Base-by-base conservation (phyloP, 2,113 vertebrate species). In the Phrynocephalus versicolor region DNA sequence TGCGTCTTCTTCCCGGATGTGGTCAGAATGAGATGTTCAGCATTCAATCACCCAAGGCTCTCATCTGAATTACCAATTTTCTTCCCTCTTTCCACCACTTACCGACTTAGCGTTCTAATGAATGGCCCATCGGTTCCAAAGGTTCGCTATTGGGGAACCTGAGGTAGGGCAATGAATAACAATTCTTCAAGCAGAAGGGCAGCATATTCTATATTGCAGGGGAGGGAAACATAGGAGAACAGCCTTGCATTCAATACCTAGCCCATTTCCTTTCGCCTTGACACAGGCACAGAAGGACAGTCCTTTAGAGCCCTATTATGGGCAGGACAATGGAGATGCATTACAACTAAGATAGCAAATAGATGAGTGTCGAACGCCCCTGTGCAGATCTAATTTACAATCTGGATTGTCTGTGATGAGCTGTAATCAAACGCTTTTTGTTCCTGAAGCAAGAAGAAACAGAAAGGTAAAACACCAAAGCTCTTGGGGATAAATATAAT, bases 381-480 rank as follows among this genome's bases (percentile, higher is more conserved):
- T 18, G 7, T n/a, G 7, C 6, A 81, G 78, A 67, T 7, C 12
- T 82, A 84, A 82, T 15, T 0, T 15, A 35, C 12, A 0, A 78
- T 19, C 72, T 75, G 7, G 15, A 0, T 0, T 60, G 27, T 10
- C 3, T 41, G n/a, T n/a, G 15, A 57, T 1, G 55, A 35, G 45
- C 70, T 7, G 2, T 77, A 6, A 1, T 3, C 37, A 13, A 25
- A 41, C 79, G 19, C 76, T 84, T 64, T n/a, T n/a, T n/a, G n/a
- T n/a, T 58, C 58, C 2, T 18, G 9, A 3, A 81, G 74, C 3
- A 30, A 78, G 18, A 1, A 69, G 16, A 6, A 69, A 51, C n/a
- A 87, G 18, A 88, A 83, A 69, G 1, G 57, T 1, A 10, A 76
- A 27, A 2, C 86, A 2, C 12, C 21, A 39, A 75, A 89, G 72